phyloP scores from a whole-genome alignment of 2,113 vertebrate species.

The Nannospalax galili region DNA sequence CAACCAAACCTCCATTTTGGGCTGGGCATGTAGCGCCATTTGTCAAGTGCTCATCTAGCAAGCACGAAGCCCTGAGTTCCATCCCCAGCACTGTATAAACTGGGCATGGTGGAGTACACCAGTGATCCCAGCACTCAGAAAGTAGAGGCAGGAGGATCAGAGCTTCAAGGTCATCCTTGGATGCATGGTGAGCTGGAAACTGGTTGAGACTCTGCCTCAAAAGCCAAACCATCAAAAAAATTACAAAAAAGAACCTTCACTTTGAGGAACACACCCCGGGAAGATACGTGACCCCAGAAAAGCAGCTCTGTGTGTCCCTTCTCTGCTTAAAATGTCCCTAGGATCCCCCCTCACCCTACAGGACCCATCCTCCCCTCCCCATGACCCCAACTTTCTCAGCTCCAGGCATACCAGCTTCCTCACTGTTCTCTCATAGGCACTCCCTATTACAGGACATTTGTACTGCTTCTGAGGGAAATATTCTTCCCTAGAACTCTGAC shows the following conservation, averaged over 20 bases:
- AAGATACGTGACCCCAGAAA: neutral
- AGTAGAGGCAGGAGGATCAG: neutral
- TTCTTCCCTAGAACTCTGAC: neutral
- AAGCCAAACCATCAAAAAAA: neutral
- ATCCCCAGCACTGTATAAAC: neutral
- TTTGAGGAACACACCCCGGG: too few relatives aligned
- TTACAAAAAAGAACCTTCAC: neutral
- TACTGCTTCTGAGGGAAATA: neutral
- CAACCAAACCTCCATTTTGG: neutral
- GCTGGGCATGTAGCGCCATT: neutral
- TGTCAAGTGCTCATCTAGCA: neutral
- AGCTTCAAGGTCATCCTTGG: neutral
- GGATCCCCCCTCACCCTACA: too few relatives aligned
- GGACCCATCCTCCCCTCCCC: rapidly evolving
- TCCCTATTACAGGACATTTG: neutral
- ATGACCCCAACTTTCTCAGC: neutral
- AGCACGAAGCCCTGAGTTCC: too few relatives aligned
- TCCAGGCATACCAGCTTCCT: neutral
- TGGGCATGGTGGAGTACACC: neutral
- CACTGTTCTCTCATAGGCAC: too few relatives aligned
- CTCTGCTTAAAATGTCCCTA: neutral
- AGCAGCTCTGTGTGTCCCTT: neutral
- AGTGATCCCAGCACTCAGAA: neutral
- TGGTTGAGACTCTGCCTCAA: neutral
- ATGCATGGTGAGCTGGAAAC: neutral